These are phyloP conservation scores for Achlya flavicornis DNA, from an alignment of 2,888 invertebrate genomes.

Conservation along the genomic window DNA sequence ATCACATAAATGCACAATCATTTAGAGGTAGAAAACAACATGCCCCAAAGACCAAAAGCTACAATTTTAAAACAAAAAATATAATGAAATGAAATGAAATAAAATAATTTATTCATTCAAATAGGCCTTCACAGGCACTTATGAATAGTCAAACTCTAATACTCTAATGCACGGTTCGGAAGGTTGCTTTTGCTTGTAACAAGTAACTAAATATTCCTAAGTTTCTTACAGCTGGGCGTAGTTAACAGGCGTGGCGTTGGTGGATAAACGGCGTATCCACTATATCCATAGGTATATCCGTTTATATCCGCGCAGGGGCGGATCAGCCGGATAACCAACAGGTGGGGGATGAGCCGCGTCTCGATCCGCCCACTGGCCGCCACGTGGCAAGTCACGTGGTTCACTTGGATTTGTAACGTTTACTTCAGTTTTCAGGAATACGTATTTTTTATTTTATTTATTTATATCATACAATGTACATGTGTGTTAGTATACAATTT, in stretches of 20 bases:
- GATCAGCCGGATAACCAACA: conserved; percentile 82
- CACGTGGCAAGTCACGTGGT: conserved; percentile 55
- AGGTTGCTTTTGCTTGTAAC: background rate
- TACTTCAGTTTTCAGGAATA: background rate
- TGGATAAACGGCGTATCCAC: conserved; percentile 57
- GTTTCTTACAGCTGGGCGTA: conserved; percentile 18
- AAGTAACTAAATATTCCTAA: background rate
- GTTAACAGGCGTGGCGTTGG: conserved; percentile 50
- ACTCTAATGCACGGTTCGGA: too few species aligned
- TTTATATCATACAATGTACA: too few species aligned
- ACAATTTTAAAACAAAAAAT: too few species aligned
- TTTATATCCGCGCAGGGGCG: conserved; percentile 71
- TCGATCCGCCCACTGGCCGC: conserved; percentile 70
- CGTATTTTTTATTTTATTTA: too few species aligned
- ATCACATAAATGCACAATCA: too few species aligned
- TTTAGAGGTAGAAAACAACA: too few species aligned
- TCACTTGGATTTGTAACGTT: background rate
- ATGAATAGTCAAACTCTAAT: too few species aligned
- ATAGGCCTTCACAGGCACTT: too few species aligned
- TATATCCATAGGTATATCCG: conserved; percentile 65
- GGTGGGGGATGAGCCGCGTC: conserved; percentile 81
- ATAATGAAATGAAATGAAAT: too few species aligned
- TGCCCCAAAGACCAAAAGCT: too few species aligned
- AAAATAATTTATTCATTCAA: too few species aligned
- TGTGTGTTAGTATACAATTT: too few species aligned